Conservation (phyloP, 2,888 invertebrate genomes). For the Heteromyza rotundicornis region DNA sequence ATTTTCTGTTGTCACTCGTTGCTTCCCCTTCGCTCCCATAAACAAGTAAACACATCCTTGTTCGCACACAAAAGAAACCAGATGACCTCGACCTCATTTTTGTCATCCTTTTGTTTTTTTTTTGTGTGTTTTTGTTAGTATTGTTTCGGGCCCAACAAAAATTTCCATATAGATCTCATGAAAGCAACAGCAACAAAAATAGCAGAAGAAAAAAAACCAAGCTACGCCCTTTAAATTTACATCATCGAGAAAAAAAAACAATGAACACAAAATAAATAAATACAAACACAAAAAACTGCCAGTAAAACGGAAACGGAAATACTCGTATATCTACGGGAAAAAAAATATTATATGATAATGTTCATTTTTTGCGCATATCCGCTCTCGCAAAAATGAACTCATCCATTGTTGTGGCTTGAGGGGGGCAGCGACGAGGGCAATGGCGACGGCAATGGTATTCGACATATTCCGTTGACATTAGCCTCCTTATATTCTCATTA, state of each 20-base stretch:
- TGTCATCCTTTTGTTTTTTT: not conserved
- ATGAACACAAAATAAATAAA: not conserved
- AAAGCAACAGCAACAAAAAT: not conserved
- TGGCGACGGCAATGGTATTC: not conserved
- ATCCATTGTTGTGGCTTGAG: not conserved
- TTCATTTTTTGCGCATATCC: not conserved
- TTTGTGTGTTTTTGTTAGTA: no score
- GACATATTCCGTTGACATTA: no score
- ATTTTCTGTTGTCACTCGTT: no score
- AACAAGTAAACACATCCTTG: no score
- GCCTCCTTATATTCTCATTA: no score
- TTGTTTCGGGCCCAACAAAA: no score
- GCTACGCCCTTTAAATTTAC: not conserved
- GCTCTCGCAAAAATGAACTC: not conserved
- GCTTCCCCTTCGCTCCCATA: no score
- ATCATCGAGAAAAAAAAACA: not conserved
- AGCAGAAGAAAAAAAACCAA: not conserved
- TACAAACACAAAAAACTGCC: not conserved
- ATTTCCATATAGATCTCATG: not conserved
- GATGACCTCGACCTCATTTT: constrained; percentile 3
- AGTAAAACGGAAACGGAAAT: not conserved
- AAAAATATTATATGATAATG: not conserved
- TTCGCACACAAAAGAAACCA: not conserved
- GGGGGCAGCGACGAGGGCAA: not conserved
- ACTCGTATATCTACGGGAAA: not conserved